Evolutionary conservation across 1,140 invertebrate genomes (phyloP).

Genomic region (Pentalonia nigronervosa): DNA sequence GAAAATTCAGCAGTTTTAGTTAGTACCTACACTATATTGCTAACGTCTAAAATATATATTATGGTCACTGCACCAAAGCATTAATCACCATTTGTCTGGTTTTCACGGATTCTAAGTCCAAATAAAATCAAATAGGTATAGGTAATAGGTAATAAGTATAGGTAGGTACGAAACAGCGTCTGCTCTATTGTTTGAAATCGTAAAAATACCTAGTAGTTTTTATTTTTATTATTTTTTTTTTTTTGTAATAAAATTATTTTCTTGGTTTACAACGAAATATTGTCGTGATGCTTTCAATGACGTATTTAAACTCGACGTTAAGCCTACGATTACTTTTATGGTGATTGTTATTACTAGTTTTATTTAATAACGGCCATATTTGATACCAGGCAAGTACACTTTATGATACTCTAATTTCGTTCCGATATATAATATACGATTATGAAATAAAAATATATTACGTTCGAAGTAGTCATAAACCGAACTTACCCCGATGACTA

Average conservation of each 20-base stretch:
- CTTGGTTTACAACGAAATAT: background rate
- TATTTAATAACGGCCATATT: background rate
- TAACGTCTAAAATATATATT: background rate
- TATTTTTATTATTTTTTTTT: background rate
- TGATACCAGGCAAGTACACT: background rate
- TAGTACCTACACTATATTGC: too few relatives aligned
- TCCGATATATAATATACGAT: background rate
- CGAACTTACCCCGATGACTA: background rate
- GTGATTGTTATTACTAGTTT: background rate
- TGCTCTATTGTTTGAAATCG: background rate
- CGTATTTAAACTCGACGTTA: background rate
- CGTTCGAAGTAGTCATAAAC: background rate
- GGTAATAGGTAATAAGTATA: too few relatives aligned
- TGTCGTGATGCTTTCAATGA: background rate
- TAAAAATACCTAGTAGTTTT: background rate
- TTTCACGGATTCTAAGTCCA: background rate
- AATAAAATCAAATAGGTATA: background rate
- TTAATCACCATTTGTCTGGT: background rate
- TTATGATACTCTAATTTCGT: slow-evolving; percentile 5
- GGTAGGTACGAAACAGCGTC: background rate
- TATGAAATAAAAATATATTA: slow-evolving; percentile 11
- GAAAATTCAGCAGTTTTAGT: background rate
- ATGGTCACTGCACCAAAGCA: background rate
- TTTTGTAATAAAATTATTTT: background rate
- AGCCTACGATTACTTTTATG: slow-evolving; percentile 33